Evolutionary conservation across 2,888 invertebrate species (phyloP).

Genomic region (Perithous albicinctus): DNA sequence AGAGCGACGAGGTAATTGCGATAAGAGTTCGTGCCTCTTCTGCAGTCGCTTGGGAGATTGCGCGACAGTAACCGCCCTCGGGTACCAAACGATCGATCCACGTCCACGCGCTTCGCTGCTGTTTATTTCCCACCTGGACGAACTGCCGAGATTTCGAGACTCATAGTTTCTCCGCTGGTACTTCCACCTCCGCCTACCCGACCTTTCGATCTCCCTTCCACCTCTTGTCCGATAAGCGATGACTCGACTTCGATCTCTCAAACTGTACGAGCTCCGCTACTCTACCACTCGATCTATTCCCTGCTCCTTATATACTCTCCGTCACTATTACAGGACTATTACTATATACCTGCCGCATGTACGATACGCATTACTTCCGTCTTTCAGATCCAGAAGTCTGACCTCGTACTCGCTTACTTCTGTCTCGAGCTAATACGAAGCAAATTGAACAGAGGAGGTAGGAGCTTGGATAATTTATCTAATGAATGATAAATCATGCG

Average conservation of each 20-base stretch:
- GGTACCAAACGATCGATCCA: conserved; percentile 58
- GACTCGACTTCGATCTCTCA: conserved; percentile 31
- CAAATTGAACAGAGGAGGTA: conserved; percentile 10
- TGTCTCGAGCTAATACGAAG: conserved; percentile 4
- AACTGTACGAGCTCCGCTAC: not conserved
- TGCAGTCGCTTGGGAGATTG: conserved; percentile 49
- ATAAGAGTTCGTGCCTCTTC: conserved; percentile 72
- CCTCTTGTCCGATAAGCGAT: conserved; percentile 39
- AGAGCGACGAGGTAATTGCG: conserved; percentile 73
- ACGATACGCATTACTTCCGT: conserved; percentile 41
- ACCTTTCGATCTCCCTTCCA: not conserved
- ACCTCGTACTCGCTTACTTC: not conserved
- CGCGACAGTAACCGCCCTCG: conserved; percentile 33
- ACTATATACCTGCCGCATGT: not conserved
- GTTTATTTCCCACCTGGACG: conserved; percentile 48
- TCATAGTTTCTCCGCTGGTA: conserved; percentile 11
- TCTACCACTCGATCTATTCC: conserved; percentile 35
- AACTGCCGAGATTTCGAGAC: conserved; percentile 33
- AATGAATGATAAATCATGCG: conserved; percentile 2
- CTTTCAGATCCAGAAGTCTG: conserved; percentile 34
- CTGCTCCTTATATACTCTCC: not conserved
- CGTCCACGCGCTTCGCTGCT: conserved; percentile 26
- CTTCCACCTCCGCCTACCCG: not conserved
- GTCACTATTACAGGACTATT: not conserved
- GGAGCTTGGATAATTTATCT: conserved; percentile 1